These are phyloP conservation scores for Corythucha ciliata DNA, from an alignment of 2,888 invertebrate genomes.

Conservation along the genomic window DNA sequence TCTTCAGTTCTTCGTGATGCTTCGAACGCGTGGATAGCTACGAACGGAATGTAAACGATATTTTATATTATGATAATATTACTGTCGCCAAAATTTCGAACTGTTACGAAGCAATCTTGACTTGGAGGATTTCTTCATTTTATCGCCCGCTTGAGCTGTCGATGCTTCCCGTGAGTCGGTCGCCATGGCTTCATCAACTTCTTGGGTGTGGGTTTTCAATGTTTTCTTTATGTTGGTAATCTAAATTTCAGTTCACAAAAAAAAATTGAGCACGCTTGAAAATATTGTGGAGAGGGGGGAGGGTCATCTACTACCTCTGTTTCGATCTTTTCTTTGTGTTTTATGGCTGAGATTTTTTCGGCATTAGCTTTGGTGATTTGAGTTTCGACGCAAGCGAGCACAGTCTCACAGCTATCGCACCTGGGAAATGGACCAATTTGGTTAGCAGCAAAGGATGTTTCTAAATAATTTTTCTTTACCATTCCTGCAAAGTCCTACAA, in stretches of 20 bases:
- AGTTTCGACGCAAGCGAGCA: slow-evolving; percentile 77
- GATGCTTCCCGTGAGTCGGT: slow-evolving; percentile 59
- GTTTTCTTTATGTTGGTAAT: slow-evolving; percentile 80
- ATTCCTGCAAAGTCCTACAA: slow-evolving; percentile 69
- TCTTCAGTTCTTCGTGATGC: too few relatives aligned
- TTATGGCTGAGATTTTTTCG: slow-evolving; percentile 69
- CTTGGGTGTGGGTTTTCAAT: slow-evolving; percentile 66
- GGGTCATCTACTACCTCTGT: slow-evolving; percentile 56
- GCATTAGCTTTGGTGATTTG: slow-evolving; percentile 81
- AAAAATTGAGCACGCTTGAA: background rate
- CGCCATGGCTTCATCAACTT: slow-evolving; percentile 76
- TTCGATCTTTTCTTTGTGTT: slow-evolving; percentile 73
- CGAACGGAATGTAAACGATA: too few relatives aligned
- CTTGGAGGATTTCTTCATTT: slow-evolving; percentile 50
- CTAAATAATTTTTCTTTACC: slow-evolving; percentile 48
- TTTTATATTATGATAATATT: too few relatives aligned
- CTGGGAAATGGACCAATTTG: too few relatives aligned
- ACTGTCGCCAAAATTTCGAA: slow-evolving; percentile 57
- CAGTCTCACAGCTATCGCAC: slow-evolving; percentile 79
- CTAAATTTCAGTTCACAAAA: slow-evolving; percentile 46
- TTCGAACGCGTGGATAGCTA: too few relatives aligned
- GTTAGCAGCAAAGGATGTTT: too few relatives aligned
- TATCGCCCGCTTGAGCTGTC: slow-evolving; percentile 48
- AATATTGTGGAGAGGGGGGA: background rate
- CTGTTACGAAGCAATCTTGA: slow-evolving; percentile 56